These are phyloP conservation scores for Xylocampa areola DNA, from an alignment of 2,888 invertebrate species.

Conservation along the genomic window DNA sequence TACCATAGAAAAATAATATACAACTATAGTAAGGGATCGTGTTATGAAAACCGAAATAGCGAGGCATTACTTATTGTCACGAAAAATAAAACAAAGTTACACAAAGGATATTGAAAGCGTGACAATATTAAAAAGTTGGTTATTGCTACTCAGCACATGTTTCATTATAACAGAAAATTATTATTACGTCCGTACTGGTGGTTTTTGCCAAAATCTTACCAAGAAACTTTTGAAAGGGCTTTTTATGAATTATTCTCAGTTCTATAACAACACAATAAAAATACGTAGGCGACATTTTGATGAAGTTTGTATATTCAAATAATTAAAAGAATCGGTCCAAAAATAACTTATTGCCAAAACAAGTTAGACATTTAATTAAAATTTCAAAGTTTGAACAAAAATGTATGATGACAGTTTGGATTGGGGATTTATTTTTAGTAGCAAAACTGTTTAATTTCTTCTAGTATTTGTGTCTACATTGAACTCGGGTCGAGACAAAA, in stretches of 20 bases:
- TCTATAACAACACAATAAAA: conserved; percentile 20
- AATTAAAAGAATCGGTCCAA: background rate
- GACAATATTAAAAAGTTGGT: conserved; percentile 20
- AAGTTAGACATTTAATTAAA: background rate
- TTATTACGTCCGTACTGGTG: conserved; percentile 25
- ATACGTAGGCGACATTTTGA: too few relatives aligned
- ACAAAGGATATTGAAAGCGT: background rate
- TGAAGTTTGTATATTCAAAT: too few relatives aligned
- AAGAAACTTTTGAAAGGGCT: conserved; percentile 25
- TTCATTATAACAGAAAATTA: conserved; percentile 31
- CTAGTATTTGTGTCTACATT: too few relatives aligned
- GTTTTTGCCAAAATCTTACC: conserved; percentile 22
- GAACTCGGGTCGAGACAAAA: too few relatives aligned
- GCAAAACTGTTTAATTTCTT: background rate
- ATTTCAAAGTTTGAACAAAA: background rate
- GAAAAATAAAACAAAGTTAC: background rate
- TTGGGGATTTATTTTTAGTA: conserved; percentile 4
- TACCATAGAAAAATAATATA: too few relatives aligned
- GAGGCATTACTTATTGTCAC: too few relatives aligned
- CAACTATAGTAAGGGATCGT: background rate
- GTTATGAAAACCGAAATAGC: background rate
- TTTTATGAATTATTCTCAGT: conserved; percentile 22
- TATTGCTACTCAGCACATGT: conserved; percentile 28
- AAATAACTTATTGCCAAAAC: background rate
- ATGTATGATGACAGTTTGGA: conserved; percentile 7